These are phyloP conservation scores for Pollimyrus isidori DNA, from an alignment of 2,113 vertebrate species.

Conservation along the genomic window DNA sequence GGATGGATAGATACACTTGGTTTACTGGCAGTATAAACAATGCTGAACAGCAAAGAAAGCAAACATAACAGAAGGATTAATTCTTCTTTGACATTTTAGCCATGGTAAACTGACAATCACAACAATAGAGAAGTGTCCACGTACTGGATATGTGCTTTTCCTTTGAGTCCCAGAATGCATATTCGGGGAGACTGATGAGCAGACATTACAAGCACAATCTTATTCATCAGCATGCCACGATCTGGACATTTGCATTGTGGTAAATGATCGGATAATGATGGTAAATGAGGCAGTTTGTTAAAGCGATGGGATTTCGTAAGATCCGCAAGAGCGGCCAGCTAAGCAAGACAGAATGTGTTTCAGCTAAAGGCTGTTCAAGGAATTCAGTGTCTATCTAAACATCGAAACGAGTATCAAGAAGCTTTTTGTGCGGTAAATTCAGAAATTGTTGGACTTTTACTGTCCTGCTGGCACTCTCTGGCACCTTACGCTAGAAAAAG, in stretches of 20 bases:
- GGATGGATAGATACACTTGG: background rate
- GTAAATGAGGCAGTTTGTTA: slow-evolving; percentile 1
- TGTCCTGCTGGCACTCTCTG: background rate
- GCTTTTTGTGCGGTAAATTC: background rate
- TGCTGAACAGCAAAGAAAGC: background rate
- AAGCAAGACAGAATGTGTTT: slow-evolving; percentile 9
- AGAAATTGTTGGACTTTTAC: background rate
- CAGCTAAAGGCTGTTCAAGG: background rate
- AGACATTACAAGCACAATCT: background rate
- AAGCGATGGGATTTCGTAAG: background rate
- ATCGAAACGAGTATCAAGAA: background rate
- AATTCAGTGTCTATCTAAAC: background rate
- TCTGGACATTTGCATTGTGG: background rate
- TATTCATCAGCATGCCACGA: background rate
- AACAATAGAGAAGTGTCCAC: too few relatives aligned
- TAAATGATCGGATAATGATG: background rate
- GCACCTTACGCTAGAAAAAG: background rate
- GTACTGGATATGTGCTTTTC: background rate
- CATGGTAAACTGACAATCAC: background rate
- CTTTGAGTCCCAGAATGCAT: background rate
- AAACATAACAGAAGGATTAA: background rate
- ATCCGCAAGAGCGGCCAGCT: background rate
- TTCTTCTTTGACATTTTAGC: slow-evolving; percentile 11
- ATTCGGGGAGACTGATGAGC: background rate
- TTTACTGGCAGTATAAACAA: background rate